Evolutionary conservation across 2,888 invertebrate genomes (phyloP), one percentile per base, ranked within the genome.

Genomic region (Camptogramma bilineatum): DNA sequence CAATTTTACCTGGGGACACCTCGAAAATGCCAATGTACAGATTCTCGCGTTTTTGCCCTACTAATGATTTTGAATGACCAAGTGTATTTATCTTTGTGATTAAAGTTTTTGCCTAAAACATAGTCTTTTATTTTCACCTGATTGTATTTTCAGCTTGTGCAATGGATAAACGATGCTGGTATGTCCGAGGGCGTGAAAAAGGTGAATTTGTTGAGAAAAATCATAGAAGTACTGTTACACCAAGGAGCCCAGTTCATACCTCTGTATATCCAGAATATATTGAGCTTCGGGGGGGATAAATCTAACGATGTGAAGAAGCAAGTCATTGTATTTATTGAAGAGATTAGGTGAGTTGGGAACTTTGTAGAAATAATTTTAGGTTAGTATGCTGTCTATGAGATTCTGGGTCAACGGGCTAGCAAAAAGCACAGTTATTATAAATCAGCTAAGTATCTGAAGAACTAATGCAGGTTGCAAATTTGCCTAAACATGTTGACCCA

Each of bases 251-350:
- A 96, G 72, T 91, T 98, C 69, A 90, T 99, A 52, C 96, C 98
- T 52, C 96, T 96, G 73, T 99, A 98, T 84, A 88, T 99, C 68
- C 97, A 97, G 64, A 97, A 98, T 82, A 95, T 99, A 71, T 86
- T 99, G 13, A 97, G 97, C 73, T 97, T 97, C 87, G 95, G 97
- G 31, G 95, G 94, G 71, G 98, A 99, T 84, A 95, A 95, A 73
- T 96, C 95, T 74, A 94, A 95, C 34, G 98, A 98, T 73, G 96
- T 99, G 2, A 96, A 97, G 78, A 97, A 97, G 84, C 96, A 96
- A 74, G 95, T 99, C 52, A 95, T 98, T 58, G 95, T 95, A 44
- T 99, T 99, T 86, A 97, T 99, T 76, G 99, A 99, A 91, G 98
- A 98, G 87, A 95, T 98, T 69, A 98, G 99, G 99, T 99, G 94